Conservation (phyloP, 1,140 invertebrate genomes). For the Pygmarrhopalites habei region DNA sequence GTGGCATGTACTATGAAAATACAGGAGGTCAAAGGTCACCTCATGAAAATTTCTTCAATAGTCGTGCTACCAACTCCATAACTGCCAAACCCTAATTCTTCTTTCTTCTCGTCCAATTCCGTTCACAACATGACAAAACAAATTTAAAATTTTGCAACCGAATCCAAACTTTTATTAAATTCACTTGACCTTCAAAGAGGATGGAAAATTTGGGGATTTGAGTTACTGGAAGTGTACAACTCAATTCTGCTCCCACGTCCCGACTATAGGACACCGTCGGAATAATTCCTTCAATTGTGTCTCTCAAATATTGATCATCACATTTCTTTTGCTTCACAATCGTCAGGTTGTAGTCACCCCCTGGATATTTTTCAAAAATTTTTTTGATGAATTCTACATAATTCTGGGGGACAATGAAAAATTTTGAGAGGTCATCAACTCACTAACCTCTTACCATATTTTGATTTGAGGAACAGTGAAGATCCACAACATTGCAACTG, state of each 20-base stretch:
- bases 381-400: background rate
- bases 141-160: too few relatives aligned
- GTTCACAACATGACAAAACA: too few relatives aligned
- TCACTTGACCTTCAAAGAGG: constrained; percentile 48
- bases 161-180: too few relatives aligned
- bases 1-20: too few relatives aligned
- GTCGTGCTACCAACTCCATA: constrained; percentile 46
- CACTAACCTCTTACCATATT: constrained; percentile 45
- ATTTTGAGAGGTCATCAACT: background rate
- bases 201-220: constrained; percentile 41
- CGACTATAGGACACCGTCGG: constrained; percentile 45
- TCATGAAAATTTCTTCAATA: constrained; percentile 59
- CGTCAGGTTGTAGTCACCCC: constrained; percentile 51
- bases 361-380: background rate
- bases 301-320: constrained; percentile 44
- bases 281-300: constrained; percentile 46
- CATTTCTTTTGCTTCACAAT: constrained; percentile 45
- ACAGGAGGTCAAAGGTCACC: background rate
- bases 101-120: constrained; percentile 47
- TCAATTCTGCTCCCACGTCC: constrained; percentile 48
- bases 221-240: constrained; percentile 42
- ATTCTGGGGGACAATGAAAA: background rate
- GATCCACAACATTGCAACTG: constrained; percentile 52
- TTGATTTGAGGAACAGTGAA: constrained; percentile 52
- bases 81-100: constrained; percentile 47